Evolutionary conservation across 2,888 invertebrate genomes (phyloP).

Genomic region (Phyllotreta cruciferae): DNA sequence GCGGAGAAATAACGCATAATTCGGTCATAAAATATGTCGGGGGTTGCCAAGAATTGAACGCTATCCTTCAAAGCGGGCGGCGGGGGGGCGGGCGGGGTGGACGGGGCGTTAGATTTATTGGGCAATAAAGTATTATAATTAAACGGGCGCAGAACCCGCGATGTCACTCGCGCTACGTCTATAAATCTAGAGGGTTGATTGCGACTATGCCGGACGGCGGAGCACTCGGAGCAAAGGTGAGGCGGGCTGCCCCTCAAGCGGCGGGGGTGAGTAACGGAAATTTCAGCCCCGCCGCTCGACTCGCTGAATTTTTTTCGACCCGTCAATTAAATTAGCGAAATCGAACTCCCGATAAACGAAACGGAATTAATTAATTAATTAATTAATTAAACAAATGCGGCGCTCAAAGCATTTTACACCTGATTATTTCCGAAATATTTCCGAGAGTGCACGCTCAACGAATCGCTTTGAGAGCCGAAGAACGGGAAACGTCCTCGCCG

Average conservation of each 20-base stretch:
- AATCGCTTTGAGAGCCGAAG: too few relatives aligned
- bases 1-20: constrained; percentile 64
- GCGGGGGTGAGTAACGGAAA: constrained; percentile 11
- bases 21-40: constrained; percentile 74
- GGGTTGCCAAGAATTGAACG: constrained; percentile 71
- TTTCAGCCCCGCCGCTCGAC: constrained; percentile 15
- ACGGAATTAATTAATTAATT: too few relatives aligned
- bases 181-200: constrained; percentile 63
- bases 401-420: too few relatives aligned
- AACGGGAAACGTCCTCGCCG: too few relatives aligned
- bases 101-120: constrained; percentile 70
- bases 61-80: constrained; percentile 66
- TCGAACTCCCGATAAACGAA: too few relatives aligned
- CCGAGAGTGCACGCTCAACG: too few relatives aligned
- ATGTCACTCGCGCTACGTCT: constrained; percentile 63
- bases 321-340: too few relatives aligned
- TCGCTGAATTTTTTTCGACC: background rate
- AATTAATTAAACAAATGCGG: too few relatives aligned
- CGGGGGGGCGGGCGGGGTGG: constrained; percentile 56
- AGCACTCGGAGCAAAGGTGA: constrained; percentile 66
- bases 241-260: constrained; percentile 36
- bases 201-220: constrained; percentile 49
- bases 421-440: too few relatives aligned
- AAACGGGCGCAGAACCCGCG: constrained; percentile 68
- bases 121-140: constrained; percentile 83